phyloP scores from a whole-genome alignment of 2,888 invertebrate species.

The Trisateles emortualis region DNA sequence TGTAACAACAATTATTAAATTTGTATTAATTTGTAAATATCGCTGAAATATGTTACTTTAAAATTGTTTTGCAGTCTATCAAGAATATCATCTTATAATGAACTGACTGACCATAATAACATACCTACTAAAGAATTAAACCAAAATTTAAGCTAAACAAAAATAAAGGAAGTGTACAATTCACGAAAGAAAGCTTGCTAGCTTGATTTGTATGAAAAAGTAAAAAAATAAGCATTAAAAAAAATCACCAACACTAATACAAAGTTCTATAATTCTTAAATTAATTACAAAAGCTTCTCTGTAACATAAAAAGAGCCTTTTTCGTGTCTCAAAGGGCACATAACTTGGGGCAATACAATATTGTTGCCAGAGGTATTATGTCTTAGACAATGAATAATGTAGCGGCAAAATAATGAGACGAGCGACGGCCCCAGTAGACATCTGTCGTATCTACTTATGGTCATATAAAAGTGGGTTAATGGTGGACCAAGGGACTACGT shows the following conservation, averaged over 20 bases:
- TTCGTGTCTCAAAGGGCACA: conserved; percentile 19
- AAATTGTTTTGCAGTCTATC: too few species aligned
- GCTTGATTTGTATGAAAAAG: too few species aligned
- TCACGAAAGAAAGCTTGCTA: too few species aligned
- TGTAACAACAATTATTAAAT: too few species aligned
- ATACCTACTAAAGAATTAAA: too few species aligned
- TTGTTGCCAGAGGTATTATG: conserved; percentile 46
- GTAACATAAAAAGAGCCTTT: conserved; percentile 15
- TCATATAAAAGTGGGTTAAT: conserved; percentile 32
- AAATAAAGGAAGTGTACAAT: too few species aligned
- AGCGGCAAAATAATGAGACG: conserved; percentile 63
- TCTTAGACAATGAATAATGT: conserved; percentile 62
- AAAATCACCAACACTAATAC: neutral
- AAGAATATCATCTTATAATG: too few species aligned
- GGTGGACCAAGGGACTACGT: conserved; percentile 22
- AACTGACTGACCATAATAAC: too few species aligned
- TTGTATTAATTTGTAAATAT: too few species aligned
- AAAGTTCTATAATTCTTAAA: conserved; percentile 5
- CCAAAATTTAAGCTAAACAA: too few species aligned
- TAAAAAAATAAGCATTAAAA: too few species aligned
- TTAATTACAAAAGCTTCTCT: conserved; percentile 14
- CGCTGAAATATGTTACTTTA: too few species aligned
- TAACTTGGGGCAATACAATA: conserved; percentile 28
- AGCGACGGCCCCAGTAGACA: conserved; percentile 43
- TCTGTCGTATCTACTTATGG: conserved; percentile 45